These are phyloP conservation scores for Amitus sp. DNA, from an alignment of 2,888 invertebrate genomes.

Conservation along the genomic window DNA sequence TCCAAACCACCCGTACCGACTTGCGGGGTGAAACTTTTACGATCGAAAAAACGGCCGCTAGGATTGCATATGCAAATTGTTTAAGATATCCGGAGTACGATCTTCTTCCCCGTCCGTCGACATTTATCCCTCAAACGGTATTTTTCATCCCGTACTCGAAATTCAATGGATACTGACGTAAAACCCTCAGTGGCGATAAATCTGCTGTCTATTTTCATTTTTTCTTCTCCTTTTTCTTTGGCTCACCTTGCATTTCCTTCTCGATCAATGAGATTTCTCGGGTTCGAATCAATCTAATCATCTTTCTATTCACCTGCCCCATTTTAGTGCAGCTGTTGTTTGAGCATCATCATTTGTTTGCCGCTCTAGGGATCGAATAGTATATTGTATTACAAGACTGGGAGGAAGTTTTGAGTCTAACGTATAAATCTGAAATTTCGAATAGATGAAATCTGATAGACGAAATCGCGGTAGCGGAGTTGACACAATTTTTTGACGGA, in stretches of 20 bases:
- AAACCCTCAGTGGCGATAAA: background rate
- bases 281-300: background rate
- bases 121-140: conserved; percentile 19
- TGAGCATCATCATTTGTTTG: background rate
- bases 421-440: too few species aligned
- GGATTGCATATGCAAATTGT: conserved; percentile 66
- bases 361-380: background rate
- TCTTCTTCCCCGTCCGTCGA: conserved; percentile 29
- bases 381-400: too few species aligned
- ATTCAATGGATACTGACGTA: conserved; percentile 30
- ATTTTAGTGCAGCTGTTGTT: background rate
- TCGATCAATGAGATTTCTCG: too few species aligned
- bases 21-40: conserved; percentile 58
- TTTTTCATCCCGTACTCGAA: conserved; percentile 23
- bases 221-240: too few species aligned
- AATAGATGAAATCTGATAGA: too few species aligned
- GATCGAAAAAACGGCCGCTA: conserved; percentile 64
- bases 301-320: background rate
- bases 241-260: too few species aligned
- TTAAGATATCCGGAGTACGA: conserved; percentile 60
- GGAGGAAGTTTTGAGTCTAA: too few species aligned
- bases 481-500: too few species aligned
- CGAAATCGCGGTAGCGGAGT: too few species aligned
- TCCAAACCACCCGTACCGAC: conserved; percentile 47
- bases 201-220: background rate